Percentiles rank a stretch among this genome's conserved stretches.
Conservation (phyloP, 1,140 invertebrate species). For the Reticulitermes speratus region DNA sequence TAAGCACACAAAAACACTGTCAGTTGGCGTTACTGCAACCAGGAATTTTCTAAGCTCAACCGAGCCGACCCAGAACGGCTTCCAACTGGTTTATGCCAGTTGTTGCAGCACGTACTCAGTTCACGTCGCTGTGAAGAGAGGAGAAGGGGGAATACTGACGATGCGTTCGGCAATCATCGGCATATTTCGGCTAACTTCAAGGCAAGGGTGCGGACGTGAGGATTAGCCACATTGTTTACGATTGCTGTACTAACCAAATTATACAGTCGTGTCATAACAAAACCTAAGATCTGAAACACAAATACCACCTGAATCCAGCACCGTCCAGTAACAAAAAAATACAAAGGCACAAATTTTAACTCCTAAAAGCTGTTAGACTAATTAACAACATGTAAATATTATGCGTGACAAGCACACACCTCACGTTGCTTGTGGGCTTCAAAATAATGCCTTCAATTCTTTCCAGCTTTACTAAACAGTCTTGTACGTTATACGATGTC, state of each 20-base stretch:
- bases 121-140: too few species aligned
- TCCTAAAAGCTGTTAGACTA: neutral
- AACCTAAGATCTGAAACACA: neutral
- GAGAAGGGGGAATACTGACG: neutral
- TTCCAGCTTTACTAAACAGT: too few species aligned
- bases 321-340: neutral
- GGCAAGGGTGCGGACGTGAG: neutral
- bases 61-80: neutral
- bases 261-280: neutral
- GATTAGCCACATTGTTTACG: neutral
- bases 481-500: too few species aligned
- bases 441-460: too few species aligned
- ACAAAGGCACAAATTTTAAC: neutral
- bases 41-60: neutral
- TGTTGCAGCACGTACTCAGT: neutral
- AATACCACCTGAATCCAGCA: neutral
- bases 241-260: neutral
- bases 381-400: neutral
- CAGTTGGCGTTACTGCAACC: neutral
- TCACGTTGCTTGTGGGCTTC: too few species aligned
- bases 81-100: slow-evolving; percentile 10
- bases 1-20: neutral
- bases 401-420: neutral
- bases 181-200: neutral
- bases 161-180: neutral